Conservation (phyloP, 2,888 invertebrate species). For the Plusia festucae region DNA sequence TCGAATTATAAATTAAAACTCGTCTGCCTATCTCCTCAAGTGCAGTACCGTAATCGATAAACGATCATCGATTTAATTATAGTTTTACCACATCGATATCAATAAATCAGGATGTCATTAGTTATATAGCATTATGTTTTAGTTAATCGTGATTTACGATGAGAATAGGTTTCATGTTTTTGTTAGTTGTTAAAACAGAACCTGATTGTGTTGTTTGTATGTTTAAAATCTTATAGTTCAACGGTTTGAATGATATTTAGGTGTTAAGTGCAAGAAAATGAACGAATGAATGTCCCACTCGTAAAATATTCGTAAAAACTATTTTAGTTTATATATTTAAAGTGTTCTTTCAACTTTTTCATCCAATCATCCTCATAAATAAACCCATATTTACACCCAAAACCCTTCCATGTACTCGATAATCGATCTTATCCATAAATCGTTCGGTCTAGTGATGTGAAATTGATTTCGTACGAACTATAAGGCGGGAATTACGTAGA, state of each 20-base stretch:
- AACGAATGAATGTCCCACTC: neutral
- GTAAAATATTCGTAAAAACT: neutral
- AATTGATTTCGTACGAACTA: constrained; percentile 76
- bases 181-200: neutral
- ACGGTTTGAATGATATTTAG: neutral
- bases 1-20: constrained; percentile 27
- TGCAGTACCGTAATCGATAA: constrained; percentile 12
- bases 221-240: neutral
- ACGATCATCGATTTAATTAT: constrained; percentile 43
- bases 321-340: constrained; percentile 21
- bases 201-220: neutral
- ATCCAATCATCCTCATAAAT: constrained; percentile 50
- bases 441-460: constrained; percentile 74
- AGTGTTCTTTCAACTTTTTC: constrained; percentile 26
- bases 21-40: constrained; percentile 16
- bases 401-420: constrained; percentile 57
- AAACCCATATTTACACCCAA: constrained; percentile 57
- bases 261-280: neutral
- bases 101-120: constrained; percentile 56
- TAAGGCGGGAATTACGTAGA: constrained; percentile 74
- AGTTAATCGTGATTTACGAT: constrained; percentile 44
- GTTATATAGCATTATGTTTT: constrained; percentile 34
- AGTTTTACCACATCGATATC: constrained; percentile 31
- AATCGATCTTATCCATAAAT: constrained; percentile 70
- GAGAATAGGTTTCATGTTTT: constrained; percentile 22